Evolutionary conservation across 2,888 invertebrate genomes (phyloP).

Genomic region (Dasypolia templi): DNA sequence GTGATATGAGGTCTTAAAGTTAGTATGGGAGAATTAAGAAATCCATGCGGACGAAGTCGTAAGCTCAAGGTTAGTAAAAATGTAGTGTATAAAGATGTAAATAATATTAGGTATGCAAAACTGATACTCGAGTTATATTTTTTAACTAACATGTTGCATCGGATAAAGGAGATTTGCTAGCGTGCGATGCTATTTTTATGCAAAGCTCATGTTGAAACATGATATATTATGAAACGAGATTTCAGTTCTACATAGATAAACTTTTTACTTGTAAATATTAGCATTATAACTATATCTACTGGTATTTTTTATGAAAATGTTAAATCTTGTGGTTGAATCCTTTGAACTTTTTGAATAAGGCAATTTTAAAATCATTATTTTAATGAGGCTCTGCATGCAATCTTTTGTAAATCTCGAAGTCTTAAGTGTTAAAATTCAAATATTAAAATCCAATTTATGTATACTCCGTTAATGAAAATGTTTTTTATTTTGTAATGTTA

Average conservation of each 20-base stretch:
- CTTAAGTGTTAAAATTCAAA: neutral
- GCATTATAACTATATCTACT: neutral
- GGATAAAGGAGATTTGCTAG: slow-evolving; percentile 19
- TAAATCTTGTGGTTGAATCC: neutral
- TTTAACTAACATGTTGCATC: slow-evolving; percentile 15
- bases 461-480: neutral
- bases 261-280: slow-evolving; percentile 9
- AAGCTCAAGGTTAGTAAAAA: too few relatives aligned
- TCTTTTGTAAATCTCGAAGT: neutral
- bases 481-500: neutral
- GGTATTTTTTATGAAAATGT: neutral
- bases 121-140: slow-evolving; percentile 12
- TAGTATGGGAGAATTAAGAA: too few relatives aligned
- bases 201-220: slow-evolving; percentile 1
- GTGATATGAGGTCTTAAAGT: too few relatives aligned
- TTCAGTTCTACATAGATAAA: slow-evolving; percentile 16
- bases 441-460: neutral
- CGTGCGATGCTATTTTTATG: slow-evolving; percentile 30
- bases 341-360: neutral
- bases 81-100: neutral
- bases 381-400: neutral
- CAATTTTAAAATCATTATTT: slow-evolving; percentile 1
- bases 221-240: slow-evolving; percentile 21
- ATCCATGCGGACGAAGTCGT: too few relatives aligned
- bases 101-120: slow-evolving; percentile 6